Conservation (phyloP, 2,797 vertebrate species). For the Lindbergichthys nudifrons region DNA sequence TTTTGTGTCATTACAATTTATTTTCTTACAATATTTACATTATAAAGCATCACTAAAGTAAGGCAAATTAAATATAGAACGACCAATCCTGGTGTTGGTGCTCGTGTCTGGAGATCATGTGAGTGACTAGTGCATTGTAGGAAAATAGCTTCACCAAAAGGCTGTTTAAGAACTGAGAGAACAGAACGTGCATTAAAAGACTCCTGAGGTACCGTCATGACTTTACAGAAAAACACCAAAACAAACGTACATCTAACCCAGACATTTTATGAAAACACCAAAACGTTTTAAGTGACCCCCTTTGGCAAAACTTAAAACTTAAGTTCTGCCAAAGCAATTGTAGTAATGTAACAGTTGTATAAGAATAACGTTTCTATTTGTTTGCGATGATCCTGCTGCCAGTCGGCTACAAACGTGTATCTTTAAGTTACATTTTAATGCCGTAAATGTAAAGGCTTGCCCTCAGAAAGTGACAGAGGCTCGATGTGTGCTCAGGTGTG, state of each 20-base stretch:
- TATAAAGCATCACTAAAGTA: constrained; percentile 61
- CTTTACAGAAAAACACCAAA: constrained; percentile 29
- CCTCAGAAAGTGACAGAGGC: not conserved
- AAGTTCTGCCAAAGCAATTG: constrained; percentile 3
- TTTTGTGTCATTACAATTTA: constrained; percentile 33
- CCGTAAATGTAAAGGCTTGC: constrained; percentile 1
- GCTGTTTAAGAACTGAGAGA: constrained; percentile 15
- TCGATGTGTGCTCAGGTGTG: constrained; percentile 3
- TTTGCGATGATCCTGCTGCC: constrained; percentile 12
- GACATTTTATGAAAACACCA: constrained; percentile 21
- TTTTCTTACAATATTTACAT: constrained; percentile 62
- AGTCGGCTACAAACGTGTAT: not conserved
- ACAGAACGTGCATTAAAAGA: constrained; percentile 19
- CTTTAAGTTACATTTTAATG: not conserved
- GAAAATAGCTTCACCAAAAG: constrained; percentile 26
- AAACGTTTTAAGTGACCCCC: constrained; percentile 14
- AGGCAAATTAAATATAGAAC: constrained; percentile 63
- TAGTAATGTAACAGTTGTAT: constrained; percentile 35
- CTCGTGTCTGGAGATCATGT: constrained; percentile 23
- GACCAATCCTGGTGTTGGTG: constrained; percentile 32
- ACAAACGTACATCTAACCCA: constrained; percentile 13
- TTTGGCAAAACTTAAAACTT: too few relatives aligned
- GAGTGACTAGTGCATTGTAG: constrained; percentile 42
- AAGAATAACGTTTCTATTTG: constrained; percentile 1
- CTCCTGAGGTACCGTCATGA: constrained; percentile 69